A percentile compares a stretch with the other conserved stretches of the same genome.
These are phyloP conservation scores for Papilio polytes DNA, from an alignment of 1,140 invertebrate species.

Conservation along the genomic window DNA sequence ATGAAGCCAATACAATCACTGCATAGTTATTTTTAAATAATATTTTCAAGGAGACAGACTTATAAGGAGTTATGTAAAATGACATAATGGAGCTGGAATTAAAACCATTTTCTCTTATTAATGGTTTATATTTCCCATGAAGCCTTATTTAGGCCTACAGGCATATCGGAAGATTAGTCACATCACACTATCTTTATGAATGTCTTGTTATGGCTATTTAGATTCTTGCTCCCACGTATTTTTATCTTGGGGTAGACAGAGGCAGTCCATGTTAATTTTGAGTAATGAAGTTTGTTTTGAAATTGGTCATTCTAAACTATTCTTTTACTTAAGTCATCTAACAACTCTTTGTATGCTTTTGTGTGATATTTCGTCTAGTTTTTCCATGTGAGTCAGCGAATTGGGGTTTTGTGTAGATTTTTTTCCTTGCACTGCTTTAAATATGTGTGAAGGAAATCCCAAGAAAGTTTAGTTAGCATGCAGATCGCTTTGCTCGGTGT, in stretches of 20 bases:
- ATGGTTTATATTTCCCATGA: background rate
- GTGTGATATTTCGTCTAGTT: background rate
- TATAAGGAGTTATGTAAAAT: background rate
- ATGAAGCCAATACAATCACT: no score
- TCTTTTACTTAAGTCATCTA: no score
- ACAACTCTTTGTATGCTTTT: background rate
- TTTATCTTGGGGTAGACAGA: background rate
- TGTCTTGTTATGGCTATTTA: background rate
- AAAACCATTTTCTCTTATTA: background rate
- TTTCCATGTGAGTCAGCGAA: background rate
- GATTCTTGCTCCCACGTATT: background rate
- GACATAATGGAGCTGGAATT: background rate
- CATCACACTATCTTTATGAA: background rate
- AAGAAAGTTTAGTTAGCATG: background rate
- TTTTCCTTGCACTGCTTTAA: background rate
- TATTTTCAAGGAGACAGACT: background rate
- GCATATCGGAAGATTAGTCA: slow-evolving; percentile 15
- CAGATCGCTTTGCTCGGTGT: background rate
- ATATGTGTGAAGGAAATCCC: background rate
- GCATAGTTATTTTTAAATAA: no score
- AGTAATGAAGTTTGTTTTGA: no score
- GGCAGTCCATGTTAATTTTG: background rate
- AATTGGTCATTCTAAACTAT: no score
- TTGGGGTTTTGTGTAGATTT: background rate
- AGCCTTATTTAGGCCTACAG: background rate